Evolutionary conservation across 2,888 invertebrate genomes (phyloP).

Genomic region (Beris morrisii): DNA sequence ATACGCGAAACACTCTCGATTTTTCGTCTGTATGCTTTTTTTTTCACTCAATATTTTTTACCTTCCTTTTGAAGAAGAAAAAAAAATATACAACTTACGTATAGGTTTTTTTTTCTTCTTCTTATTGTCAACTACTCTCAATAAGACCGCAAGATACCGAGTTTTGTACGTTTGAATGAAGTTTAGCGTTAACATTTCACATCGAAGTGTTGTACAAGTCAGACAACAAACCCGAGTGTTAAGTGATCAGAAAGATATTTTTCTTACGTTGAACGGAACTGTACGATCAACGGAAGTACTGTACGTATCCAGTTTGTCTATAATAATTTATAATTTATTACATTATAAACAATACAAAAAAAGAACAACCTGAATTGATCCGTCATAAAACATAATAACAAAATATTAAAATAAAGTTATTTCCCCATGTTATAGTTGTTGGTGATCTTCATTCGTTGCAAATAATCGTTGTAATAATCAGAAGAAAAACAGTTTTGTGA

Average conservation of each 20-base stretch:
- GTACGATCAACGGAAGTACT: slow-evolving; percentile 32
- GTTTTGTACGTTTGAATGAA: slow-evolving; percentile 42
- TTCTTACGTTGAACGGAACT: slow-evolving; percentile 30
- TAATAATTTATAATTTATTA: background rate
- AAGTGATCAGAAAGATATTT: slow-evolving; percentile 30
- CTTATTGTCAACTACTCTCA: slow-evolving; percentile 26
- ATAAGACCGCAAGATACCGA: slow-evolving; percentile 27
- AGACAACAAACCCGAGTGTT: slow-evolving; percentile 39
- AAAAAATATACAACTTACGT: slow-evolving; percentile 18
- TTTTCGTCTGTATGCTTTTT: slow-evolving; percentile 2
- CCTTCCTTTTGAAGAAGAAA: background rate
- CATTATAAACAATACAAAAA: slow-evolving; percentile 3
- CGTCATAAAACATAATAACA: too few species aligned
- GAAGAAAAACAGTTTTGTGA: too few species aligned
- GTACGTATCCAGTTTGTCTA: slow-evolving; percentile 16
- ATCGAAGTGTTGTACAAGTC: slow-evolving; percentile 44
- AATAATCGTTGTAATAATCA: too few species aligned
- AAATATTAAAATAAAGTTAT: too few species aligned
- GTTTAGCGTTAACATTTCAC: slow-evolving; percentile 43
- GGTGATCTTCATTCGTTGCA: too few species aligned
- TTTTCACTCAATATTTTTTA: slow-evolving; percentile 10
- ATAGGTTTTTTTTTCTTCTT: slow-evolving; percentile 1
- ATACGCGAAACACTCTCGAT: slow-evolving; percentile 3
- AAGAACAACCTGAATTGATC: background rate
- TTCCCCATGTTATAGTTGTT: too few species aligned